Evolutionary conservation across 1,140 invertebrate genomes (phyloP).

Genomic region (Contarinia nasturtii): DNA sequence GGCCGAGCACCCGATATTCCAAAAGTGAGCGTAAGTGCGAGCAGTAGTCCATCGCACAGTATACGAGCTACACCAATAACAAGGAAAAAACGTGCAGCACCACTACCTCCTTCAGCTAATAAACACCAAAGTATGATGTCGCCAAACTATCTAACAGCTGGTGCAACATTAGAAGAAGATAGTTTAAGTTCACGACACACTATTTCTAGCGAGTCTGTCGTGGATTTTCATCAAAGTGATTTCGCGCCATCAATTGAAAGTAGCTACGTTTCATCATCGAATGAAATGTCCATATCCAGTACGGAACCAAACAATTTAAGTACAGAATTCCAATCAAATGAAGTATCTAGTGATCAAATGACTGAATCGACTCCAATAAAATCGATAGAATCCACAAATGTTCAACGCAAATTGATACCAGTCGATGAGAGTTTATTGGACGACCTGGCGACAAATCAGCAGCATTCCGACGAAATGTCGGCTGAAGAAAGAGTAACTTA

Average conservation of each 20-base stretch:
- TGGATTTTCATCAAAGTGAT: neutral
- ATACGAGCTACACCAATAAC: conserved; percentile 16
- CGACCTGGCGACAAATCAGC: neutral
- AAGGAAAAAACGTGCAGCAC: conserved; percentile 47
- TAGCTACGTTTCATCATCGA: neutral
- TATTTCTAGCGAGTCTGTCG: too few species aligned
- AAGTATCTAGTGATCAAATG: neutral
- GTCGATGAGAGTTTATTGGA: conserved; percentile 8
- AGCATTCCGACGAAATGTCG: conserved; percentile 2
- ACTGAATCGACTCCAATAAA: neutral
- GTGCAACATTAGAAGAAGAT: neutral
- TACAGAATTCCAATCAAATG: neutral
- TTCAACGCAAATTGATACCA: conserved; percentile 11
- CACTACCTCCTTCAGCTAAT: conserved; percentile 32
- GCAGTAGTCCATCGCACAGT: conserved; percentile 22
- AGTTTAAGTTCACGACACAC: neutral
- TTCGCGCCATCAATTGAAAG: neutral
- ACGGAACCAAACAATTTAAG: neutral
- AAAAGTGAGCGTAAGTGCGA: conserved; percentile 5
- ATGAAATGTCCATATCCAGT: neutral
- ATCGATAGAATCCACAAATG: neutral
- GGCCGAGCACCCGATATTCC: conserved; percentile 20
- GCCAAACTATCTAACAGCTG: neutral
- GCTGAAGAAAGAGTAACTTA: conserved; percentile 8
- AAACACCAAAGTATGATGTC: neutral